phyloP scores from a whole-genome alignment of 2,888 invertebrate species.

The Protophormia terraenovae region DNA sequence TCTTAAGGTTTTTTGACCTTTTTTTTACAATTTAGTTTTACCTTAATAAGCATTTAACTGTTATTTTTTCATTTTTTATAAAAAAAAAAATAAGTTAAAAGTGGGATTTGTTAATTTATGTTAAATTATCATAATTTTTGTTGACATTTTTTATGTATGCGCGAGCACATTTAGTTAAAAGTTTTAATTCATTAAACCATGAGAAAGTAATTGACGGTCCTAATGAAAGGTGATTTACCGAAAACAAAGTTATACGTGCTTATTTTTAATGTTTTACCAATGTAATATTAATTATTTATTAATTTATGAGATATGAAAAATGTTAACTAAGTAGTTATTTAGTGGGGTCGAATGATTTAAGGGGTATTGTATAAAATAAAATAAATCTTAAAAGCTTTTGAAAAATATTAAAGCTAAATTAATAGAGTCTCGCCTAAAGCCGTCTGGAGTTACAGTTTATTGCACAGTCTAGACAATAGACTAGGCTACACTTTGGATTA shows the following conservation, averaged over 20 bases:
- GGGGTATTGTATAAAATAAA: no score
- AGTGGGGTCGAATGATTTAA: no score
- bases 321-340: no score
- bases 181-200: background rate
- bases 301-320: background rate
- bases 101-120: constrained; percentile 23
- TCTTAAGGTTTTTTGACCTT: constrained; percentile 46
- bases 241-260: background rate
- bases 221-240: constrained; percentile 17
- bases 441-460: no score
- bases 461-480: no score
- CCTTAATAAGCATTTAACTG: constrained; percentile 30
- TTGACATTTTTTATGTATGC: constrained; percentile 41
- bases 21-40: background rate
- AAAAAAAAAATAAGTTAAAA: background rate
- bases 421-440: no score
- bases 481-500: no score
- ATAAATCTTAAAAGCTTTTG: no score
- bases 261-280: background rate
- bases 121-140: constrained; percentile 58
- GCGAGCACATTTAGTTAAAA: background rate
- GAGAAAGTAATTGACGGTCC: background rate
- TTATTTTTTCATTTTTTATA: constrained; percentile 6
- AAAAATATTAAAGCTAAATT: no score
- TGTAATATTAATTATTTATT: background rate